Evolutionary conservation across 2,888 invertebrate species (phyloP), one percentile per base, ranked within the genome.

Genomic region (Cephus pulcher): DNA sequence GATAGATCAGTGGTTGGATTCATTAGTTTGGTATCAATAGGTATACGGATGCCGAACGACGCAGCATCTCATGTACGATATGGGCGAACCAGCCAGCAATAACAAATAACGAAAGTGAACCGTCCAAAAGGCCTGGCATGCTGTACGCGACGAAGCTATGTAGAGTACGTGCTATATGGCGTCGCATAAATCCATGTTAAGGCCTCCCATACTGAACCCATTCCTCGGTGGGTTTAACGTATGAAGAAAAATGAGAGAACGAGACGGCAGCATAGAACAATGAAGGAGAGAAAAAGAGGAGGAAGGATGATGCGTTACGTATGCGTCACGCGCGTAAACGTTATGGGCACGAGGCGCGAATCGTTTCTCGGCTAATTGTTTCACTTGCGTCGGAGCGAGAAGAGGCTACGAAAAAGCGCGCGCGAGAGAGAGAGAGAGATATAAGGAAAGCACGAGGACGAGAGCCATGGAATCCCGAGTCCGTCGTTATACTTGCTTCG

Each of bases 391-490:
- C 32, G 9, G 15, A 70, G 73, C 32, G 69, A 71, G 37, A 79
- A 71, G 71, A 12, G 12, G 15, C 33, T 33, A 34, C 30, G 2
- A 9, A 23, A 1, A 34, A 71, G 4, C 1, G 15, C 30, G 30
- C 30, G 30, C 30, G 30, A 30, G 30, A 15, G 6, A 30, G 70
- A 70, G 11, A 30, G 30, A 30, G 11, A 30, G 71, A 71, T 32
- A 32, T 3, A 32, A 3, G 9, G 32, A 12, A 34, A 71, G 73
- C 68, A 56, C 56, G 56, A 75, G 56, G 74, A 75, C 12, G 68
- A 70, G 71, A 71, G 33, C 70, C 76, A 75, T 68, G 77, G 78
- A 81, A 81, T 81, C 79, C 76, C 76, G 76, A 40, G 75, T 76
- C 76, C 76, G 34, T 30, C 32, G 37, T 70, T 30, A 76, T 30